A percentile compares a stretch with the other conserved stretches of the same genome.
These are phyloP conservation scores for Alviniconcha strummeri DNA, from an alignment of 2,888 invertebrate genomes.

Conservation along the genomic window DNA sequence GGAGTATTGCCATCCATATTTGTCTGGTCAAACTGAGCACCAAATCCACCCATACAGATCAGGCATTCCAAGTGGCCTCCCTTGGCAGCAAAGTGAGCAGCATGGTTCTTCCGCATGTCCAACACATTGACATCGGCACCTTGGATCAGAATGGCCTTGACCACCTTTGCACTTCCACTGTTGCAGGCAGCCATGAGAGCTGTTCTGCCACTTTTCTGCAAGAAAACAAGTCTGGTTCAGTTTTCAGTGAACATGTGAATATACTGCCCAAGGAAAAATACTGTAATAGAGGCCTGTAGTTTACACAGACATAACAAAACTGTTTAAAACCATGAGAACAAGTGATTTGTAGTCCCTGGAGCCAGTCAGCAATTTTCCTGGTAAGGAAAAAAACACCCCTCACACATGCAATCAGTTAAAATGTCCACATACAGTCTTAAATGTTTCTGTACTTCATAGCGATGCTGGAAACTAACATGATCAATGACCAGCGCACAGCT, in stretches of 20 bases:
- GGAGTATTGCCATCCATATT: constrained; percentile 71
- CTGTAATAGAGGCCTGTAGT: background rate
- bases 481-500: no score
- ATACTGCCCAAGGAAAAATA: no score
- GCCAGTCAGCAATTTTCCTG: no score
- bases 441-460: no score
- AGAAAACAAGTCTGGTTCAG: background rate
- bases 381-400: no score
- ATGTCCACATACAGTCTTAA: no score
- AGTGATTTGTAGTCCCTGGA: no score
- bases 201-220: constrained; percentile 68
- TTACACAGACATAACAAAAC: background rate
- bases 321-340: no score
- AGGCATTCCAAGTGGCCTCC: constrained; percentile 67
- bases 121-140: constrained; percentile 63
- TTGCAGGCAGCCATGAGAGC: constrained; percentile 72
- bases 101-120: constrained; percentile 64
- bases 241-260: no score
- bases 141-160: constrained; percentile 65
- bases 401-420: no score
- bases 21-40: constrained; percentile 70
- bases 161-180: constrained; percentile 71
- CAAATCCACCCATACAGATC: constrained; percentile 68
- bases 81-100: constrained; percentile 71
- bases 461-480: no score